These are phyloP conservation scores for Sipha maydis DNA, from an alignment of 2,888 invertebrate genomes.

Conservation along the genomic window DNA sequence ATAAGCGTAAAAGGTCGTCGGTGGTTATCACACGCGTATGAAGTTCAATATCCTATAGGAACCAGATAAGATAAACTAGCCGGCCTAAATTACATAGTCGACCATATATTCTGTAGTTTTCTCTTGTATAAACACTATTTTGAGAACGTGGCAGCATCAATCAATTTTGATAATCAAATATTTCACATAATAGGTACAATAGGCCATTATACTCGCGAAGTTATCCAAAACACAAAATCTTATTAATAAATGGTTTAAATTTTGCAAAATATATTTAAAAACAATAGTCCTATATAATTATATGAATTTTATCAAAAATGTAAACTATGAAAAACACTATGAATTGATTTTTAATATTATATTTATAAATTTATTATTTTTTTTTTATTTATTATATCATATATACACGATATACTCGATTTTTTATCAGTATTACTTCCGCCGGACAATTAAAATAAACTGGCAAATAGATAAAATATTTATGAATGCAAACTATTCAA, in stretches of 20 bases:
- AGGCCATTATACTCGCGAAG: neutral
- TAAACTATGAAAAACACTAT: no score
- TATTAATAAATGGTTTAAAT: no score
- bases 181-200: neutral
- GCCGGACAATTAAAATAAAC: slow-evolving; percentile 39
- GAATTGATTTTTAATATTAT: no score
- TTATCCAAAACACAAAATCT: neutral
- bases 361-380: neutral
- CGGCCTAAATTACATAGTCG: neutral
- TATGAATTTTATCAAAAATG: neutral
- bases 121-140: neutral
- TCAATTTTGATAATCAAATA: neutral
- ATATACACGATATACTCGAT: neutral
- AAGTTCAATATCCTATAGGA: slow-evolving; percentile 51
- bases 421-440: slow-evolving; percentile 51
- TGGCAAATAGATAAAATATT: slow-evolving; percentile 42
- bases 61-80: slow-evolving; percentile 45
- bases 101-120: neutral
- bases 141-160: neutral
- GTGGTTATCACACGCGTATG: slow-evolving; percentile 34
- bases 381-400: neutral
- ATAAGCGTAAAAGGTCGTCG: slow-evolving; percentile 20
- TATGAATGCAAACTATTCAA: slow-evolving; percentile 38
- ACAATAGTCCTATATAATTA: no score
- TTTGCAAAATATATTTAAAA: no score